Conservation (phyloP, 64 coral and sea anemone genomes). For the Trachythela sp. region DNA sequence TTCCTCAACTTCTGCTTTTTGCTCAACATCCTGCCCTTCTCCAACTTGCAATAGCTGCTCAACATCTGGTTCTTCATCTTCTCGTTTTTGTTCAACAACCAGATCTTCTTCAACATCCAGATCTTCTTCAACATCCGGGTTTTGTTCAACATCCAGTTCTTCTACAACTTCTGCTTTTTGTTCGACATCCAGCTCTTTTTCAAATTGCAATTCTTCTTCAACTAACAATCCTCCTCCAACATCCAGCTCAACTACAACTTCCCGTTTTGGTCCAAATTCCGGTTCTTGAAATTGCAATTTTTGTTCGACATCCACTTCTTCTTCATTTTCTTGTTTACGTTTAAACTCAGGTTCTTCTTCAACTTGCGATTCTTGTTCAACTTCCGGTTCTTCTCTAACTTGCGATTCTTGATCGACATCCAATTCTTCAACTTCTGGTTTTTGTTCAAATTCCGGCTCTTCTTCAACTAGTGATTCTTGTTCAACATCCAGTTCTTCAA, state of each 20-base stretch:
- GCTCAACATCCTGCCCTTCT: not conserved
- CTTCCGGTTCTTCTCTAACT: too few species aligned
- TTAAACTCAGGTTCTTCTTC: not conserved
- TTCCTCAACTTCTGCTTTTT: too few species aligned
- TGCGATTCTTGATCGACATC: too few species aligned
- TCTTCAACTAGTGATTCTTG: too few species aligned
- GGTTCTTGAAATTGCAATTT: too few species aligned
- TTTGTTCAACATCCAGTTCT: not conserved
- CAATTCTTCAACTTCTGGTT: too few species aligned
- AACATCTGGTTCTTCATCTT: not conserved
- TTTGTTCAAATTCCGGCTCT: not conserved
- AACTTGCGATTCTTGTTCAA: not conserved
- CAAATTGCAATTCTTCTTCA: not conserved
- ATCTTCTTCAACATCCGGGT: too few species aligned
- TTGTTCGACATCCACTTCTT: not conserved
- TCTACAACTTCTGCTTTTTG: not conserved
- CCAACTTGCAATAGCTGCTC: not conserved
- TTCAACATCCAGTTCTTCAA: not conserved
- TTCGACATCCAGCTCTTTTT: not conserved
- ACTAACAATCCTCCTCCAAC: not conserved
- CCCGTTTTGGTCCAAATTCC: too few species aligned
- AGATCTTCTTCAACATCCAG: too few species aligned
- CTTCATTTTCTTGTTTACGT: not conserved
- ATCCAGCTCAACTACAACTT: too few species aligned
- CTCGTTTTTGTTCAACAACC: not conserved